These are phyloP conservation scores for Operophtera brumata DNA, from an alignment of 2,888 invertebrate species.

Conservation along the genomic window DNA sequence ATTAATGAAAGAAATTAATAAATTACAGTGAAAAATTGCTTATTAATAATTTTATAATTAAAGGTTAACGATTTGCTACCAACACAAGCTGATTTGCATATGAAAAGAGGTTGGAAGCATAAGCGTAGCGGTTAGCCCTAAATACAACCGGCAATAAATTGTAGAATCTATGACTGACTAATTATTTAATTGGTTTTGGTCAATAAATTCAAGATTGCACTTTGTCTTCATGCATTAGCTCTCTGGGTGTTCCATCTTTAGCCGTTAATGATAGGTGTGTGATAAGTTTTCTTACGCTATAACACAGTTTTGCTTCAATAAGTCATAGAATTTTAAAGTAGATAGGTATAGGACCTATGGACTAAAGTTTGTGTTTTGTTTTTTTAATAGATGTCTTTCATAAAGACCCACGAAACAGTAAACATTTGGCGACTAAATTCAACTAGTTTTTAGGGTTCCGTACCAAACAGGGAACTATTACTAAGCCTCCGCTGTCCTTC, in stretches of 20 bases:
- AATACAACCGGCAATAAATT: constrained; percentile 23
- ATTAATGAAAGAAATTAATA: constrained; percentile 16
- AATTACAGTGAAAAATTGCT: constrained; percentile 15
- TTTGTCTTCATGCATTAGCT: constrained; percentile 3
- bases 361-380: too few relatives aligned
- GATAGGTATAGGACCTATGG: too few relatives aligned
- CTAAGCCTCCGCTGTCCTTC: too few relatives aligned
- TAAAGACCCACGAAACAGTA: too few relatives aligned
- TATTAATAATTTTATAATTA: constrained; percentile 24
- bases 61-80: constrained; percentile 14
- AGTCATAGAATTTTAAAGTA: background rate
- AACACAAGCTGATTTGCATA: constrained; percentile 25
- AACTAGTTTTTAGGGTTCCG: too few relatives aligned
- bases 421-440: too few relatives aligned
- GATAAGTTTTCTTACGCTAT: background rate
- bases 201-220: constrained; percentile 7
- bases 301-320: background rate
- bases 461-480: too few relatives aligned
- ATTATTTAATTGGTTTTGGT: constrained; percentile 16
- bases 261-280: background rate
- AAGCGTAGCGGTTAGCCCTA: constrained; percentile 29
- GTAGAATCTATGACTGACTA: constrained; percentile 19
- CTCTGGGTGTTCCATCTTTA: constrained; percentile 7
- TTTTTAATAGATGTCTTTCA: too few relatives aligned
- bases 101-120: constrained; percentile 21